Conservation (phyloP, 2,888 invertebrate genomes). For the Drosophila paracracens region DNA sequence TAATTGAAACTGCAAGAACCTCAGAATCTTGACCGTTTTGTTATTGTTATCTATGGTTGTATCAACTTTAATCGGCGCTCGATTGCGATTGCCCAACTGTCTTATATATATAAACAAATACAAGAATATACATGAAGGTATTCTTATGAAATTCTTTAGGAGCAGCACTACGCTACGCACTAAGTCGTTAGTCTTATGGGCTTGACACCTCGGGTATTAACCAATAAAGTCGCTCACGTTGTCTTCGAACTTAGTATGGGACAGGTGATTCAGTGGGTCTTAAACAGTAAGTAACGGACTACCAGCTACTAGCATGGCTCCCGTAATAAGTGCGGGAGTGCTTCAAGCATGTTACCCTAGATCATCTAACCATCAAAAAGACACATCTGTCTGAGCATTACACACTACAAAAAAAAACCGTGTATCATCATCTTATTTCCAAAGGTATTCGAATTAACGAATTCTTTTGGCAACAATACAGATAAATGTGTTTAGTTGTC, state of each 20-base stretch:
- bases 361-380: constrained; percentile 3
- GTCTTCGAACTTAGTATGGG: neutral
- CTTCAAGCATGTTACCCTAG: neutral
- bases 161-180: constrained; percentile 7
- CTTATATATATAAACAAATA: constrained; percentile 31
- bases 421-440: neutral
- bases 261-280: constrained; percentile 4
- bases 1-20: constrained; percentile 27
- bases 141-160: constrained; percentile 13
- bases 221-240: constrained; percentile 1
- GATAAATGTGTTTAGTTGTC: neutral
- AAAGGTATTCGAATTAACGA: no score
- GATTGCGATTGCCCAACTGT: constrained; percentile 71
- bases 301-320: neutral
- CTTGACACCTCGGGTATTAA: constrained; percentile 6
- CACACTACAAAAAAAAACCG: neutral
- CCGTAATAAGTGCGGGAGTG: neutral
- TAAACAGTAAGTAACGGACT: constrained; percentile 1
- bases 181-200: constrained; percentile 19
- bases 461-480: neutral
- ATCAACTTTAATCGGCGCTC: constrained; percentile 65
- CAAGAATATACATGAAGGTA: neutral
- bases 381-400: neutral
- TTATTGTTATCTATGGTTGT: constrained; percentile 60
- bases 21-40: constrained; percentile 22